phyloP scores from a whole-genome alignment of 2,113 vertebrate species.

The Collichthys lucidus region DNA sequence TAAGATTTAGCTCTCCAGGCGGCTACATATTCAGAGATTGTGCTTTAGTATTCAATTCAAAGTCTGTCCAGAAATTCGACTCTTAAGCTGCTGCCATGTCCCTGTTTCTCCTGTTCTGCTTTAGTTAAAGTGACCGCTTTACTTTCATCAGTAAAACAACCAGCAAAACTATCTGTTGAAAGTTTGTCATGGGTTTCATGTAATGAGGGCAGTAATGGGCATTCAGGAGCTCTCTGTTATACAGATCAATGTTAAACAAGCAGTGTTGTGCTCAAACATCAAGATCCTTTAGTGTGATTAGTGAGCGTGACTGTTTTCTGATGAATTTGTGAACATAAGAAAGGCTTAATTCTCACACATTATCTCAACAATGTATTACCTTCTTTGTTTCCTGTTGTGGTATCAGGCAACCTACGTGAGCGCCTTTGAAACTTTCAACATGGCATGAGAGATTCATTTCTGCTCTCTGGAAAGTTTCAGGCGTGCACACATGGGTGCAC shows the following conservation, averaged over 20 bases:
- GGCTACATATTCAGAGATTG: constrained; percentile 29
- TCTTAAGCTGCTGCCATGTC: constrained; percentile 10
- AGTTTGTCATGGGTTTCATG: not conserved
- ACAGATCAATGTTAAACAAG: too few relatives aligned
- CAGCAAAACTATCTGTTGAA: not conserved
- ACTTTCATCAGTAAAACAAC: constrained; percentile 3
- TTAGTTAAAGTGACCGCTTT: not conserved
- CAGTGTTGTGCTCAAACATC: not conserved
- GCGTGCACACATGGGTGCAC: constrained; percentile 11
- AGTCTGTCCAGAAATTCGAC: constrained; percentile 15
- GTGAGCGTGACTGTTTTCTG: not conserved
- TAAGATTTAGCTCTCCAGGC: constrained; percentile 42
- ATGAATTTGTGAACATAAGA: constrained; percentile 12
- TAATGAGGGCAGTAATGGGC: not conserved
- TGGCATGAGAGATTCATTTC: constrained; percentile 34
- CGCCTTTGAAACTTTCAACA: constrained; percentile 19
- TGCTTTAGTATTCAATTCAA: constrained; percentile 51
- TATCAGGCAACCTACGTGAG: constrained; percentile 5
- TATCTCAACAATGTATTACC: not conserved
- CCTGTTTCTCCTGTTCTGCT: not conserved
- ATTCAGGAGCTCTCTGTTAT: not conserved
- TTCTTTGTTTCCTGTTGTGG: constrained; percentile 59
- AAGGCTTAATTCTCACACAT: not conserved
- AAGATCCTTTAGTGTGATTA: too few relatives aligned
- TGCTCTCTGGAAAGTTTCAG: constrained; percentile 48